Evolutionary conservation across 2,888 invertebrate genomes (phyloP).

Genomic region (Mesodorylaimus sp.): DNA sequence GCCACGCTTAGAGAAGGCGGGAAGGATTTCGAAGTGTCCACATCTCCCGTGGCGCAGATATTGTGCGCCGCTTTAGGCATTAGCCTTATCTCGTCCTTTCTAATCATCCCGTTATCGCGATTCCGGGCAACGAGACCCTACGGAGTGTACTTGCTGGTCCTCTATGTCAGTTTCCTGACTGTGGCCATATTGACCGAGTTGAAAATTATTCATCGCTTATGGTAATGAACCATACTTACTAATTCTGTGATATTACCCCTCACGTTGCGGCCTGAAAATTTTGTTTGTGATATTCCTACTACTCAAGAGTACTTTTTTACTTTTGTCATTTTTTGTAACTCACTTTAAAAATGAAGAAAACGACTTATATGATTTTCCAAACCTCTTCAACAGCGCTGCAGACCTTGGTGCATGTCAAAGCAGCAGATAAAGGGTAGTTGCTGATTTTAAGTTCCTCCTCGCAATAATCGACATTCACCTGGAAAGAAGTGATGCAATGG

Average conservation of each 20-base stretch:
- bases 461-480: constrained; percentile 57
- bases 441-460: constrained; percentile 80
- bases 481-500: too few species aligned
- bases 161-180: constrained; percentile 39
- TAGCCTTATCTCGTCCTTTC: constrained; percentile 34
- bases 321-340: too few species aligned
- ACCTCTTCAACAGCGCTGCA: constrained; percentile 84
- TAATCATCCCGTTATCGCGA: constrained; percentile 35
- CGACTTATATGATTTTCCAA: constrained; percentile 44
- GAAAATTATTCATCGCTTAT: constrained; percentile 10
- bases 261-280: too few species aligned
- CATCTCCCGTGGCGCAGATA: constrained; percentile 34
- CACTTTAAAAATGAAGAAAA: too few species aligned
- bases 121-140: constrained; percentile 37
- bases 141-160: constrained; percentile 35
- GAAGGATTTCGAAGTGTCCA: background rate
- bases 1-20: constrained; percentile 13
- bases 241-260: too few species aligned
- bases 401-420: constrained; percentile 81
- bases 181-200: constrained; percentile 39
- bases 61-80: constrained; percentile 36
- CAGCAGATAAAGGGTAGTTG: constrained; percentile 87
- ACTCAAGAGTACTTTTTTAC: too few species aligned
- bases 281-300: too few species aligned
- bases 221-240: too few species aligned